Conservation (phyloP, 2,797 vertebrate species). For the Ctenopoma multispine region DNA sequence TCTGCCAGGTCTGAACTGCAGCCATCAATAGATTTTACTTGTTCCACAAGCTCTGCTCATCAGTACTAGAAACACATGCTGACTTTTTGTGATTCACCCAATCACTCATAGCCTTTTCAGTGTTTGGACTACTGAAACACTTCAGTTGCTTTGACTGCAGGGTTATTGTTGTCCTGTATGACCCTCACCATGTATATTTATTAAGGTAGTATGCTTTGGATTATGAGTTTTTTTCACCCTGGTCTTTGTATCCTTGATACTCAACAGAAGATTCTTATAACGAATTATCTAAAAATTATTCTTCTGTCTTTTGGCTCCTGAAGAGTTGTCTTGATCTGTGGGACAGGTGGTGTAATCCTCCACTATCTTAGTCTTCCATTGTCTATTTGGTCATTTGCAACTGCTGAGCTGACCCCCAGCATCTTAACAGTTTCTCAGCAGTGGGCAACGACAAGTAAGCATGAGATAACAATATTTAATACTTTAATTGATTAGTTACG, state of each 20-base stretch:
- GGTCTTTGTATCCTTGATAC: not conserved
- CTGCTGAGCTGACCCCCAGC: not conserved
- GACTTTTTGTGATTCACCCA: not conserved
- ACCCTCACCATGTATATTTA: not conserved
- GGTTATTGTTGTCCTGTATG: not conserved
- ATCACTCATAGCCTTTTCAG: slow-evolving; percentile 10
- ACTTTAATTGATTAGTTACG: not conserved
- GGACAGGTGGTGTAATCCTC: not conserved
- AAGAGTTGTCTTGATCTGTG: not conserved
- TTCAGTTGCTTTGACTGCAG: not conserved
- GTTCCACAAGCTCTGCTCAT: not conserved
- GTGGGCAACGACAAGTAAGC: no score
- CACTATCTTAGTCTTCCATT: not conserved
- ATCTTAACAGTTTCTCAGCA: not conserved
- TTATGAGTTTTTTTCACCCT: no score
- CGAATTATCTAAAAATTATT: no score
- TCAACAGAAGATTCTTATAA: no score
- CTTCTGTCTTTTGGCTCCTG: no score
- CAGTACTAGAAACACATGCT: not conserved
- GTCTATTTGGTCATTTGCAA: not conserved
- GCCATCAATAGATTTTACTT: not conserved
- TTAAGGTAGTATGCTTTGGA: slow-evolving; percentile 3
- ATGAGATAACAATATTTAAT: no score
- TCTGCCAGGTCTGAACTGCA: not conserved
- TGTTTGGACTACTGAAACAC: not conserved